These are phyloP conservation scores for Anomalospiza imberbis DNA, from an alignment of 2,797 vertebrate species.

Conservation along the genomic window DNA sequence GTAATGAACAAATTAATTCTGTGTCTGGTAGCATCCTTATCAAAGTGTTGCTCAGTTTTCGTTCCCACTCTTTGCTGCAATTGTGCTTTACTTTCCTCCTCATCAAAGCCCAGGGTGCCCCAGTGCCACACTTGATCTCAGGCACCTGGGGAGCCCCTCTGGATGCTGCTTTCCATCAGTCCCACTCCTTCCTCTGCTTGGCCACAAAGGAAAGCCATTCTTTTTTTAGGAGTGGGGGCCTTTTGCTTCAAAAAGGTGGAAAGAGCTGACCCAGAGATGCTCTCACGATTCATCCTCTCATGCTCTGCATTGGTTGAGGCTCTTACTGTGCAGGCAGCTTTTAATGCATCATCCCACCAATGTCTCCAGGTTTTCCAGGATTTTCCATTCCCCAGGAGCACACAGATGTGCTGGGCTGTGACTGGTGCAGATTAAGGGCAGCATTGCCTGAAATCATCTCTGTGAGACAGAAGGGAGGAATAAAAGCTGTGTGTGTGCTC, in stretches of 20 bases:
- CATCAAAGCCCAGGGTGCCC: neutral
- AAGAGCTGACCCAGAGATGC: neutral
- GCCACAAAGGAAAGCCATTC: neutral
- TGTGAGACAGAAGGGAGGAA: too few relatives aligned
- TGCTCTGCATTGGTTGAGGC: too few relatives aligned
- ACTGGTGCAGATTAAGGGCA: neutral
- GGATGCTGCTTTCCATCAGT: neutral
- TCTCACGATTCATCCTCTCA: too few relatives aligned
- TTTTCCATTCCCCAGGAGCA: too few relatives aligned
- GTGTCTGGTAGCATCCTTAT: rapidly evolving
- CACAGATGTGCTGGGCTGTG: too few relatives aligned
- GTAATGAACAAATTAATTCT: neutral
- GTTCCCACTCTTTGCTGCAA: neutral
- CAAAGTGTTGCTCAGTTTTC: neutral
- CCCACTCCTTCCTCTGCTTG: neutral
- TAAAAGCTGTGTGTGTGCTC: neutral
- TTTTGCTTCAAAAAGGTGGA: neutral
- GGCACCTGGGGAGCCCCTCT: neutral
- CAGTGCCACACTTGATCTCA: neutral
- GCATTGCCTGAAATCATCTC: neutral
- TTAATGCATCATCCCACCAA: too few relatives aligned
- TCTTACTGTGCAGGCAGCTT: too few relatives aligned
- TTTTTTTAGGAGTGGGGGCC: too few relatives aligned
- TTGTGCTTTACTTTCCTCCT: neutral
- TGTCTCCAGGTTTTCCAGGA: too few relatives aligned